Base-by-base conservation (phyloP, 1,140 invertebrate species). In the Drosophila ohnishii region DNA sequence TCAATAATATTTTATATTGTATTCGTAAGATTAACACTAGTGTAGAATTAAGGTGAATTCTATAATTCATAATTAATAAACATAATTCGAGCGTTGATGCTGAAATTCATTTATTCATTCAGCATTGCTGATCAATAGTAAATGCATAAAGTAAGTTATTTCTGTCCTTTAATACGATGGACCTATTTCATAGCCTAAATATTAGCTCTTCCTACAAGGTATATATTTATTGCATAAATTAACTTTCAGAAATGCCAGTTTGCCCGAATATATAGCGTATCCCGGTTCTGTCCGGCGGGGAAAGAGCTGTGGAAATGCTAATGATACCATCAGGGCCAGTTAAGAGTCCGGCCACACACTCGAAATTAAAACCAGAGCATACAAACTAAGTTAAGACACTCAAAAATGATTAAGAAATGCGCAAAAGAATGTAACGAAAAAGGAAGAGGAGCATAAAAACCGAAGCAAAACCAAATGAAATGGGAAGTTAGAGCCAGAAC, bases 391-490 rank as follows among this genome's bases (percentile, higher is more conserved):
- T 88, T 88, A 87, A 89, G 67, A 80, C 73, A 75, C 73, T 87
- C 80, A 75, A 88, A 88, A 87, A 88, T 87, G 80, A 88, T 85
- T 88, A 88, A 88, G 77, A 88, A 88, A 87, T 77, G 80, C 9
- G 51, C 61, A 80, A 61, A 66, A 63, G 69, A 70, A 70, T 42
- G 70, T 64, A 67, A 65, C 37, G 22, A 64, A 76, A 70, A 69
- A 10, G 63, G 55, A 62, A 48, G 50, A 69, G 53, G 56, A 74
- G 45, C 73, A 61, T 48, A 70, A 77, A 83, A 67, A 59, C 45
- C 50, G 62, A 55, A 25, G 59, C 44, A 60, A 63, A 71, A 47
- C 61, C 59, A 79, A 84, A 69, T 64, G 66, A 73, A 78, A 83
- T 70, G 79, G 57, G 53, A 65, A 63, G 64, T 48, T n/a, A 75